phyloP scores from a whole-genome alignment of 2,797 vertebrate species.

The Peromyscus nudipes region DNA sequence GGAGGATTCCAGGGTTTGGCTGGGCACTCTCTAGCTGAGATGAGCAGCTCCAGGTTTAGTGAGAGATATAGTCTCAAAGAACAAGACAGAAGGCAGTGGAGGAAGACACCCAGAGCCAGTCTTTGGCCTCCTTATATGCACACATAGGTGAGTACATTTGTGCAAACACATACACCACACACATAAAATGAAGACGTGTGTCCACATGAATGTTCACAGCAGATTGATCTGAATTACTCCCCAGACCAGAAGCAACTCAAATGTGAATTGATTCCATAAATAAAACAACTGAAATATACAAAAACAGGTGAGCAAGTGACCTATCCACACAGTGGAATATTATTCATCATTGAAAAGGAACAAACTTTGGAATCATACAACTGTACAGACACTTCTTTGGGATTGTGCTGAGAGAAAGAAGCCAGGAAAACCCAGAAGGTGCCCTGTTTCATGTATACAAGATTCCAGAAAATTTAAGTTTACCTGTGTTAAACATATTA shows the following conservation, averaged over 20 bases:
- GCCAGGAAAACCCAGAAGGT: not conserved
- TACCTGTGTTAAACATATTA: not conserved
- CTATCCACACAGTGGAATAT: accelerated
- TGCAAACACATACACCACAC: not conserved
- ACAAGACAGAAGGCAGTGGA: not conserved
- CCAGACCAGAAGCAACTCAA: too few species aligned
- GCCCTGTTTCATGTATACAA: not conserved
- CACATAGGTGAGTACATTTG: not conserved
- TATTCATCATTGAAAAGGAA: not conserved
- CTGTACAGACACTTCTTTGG: accelerated
- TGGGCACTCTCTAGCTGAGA: not conserved
- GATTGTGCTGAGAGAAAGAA: not conserved
- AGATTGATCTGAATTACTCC: not conserved
- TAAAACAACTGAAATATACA: not conserved
- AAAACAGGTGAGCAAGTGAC: accelerated
- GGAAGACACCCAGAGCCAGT: not conserved
- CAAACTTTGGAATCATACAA: accelerated
- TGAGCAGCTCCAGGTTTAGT: not conserved
- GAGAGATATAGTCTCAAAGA: not conserved
- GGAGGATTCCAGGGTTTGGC: not conserved
- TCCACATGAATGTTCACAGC: accelerated
- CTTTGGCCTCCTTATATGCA: not conserved
- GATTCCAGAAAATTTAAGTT: not conserved
- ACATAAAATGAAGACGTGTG: not conserved
- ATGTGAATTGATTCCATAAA: not conserved